Conservation (phyloP, 2,113 vertebrate genomes). For the Oceanodroma tethys region DNA sequence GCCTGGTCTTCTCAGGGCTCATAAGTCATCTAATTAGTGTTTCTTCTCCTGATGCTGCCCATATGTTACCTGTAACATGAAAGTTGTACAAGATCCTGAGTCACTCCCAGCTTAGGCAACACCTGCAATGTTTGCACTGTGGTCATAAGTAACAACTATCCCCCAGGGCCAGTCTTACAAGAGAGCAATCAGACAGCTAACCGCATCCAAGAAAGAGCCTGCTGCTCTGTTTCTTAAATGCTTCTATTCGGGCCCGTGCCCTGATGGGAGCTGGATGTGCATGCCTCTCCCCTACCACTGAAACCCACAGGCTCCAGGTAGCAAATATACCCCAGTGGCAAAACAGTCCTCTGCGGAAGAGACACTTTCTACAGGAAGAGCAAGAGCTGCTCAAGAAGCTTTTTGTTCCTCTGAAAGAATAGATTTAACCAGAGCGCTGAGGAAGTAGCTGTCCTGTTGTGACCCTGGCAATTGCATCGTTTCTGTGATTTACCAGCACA, state of each 20-base stretch:
- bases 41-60: not conserved
- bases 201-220: not conserved
- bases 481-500: not conserved
- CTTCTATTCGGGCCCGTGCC: not conserved
- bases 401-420: not conserved
- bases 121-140: not conserved
- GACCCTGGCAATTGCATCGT: not conserved
- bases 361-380: not conserved
- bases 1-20: not conserved
- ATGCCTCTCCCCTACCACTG: fast-evolving
- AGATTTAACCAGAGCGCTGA: not conserved
- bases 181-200: not conserved
- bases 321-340: not conserved
- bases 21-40: not conserved
- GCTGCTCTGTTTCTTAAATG: not conserved
- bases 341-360: not conserved
- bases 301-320: not conserved
- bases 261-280: not conserved
- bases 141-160: not conserved
- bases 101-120: not conserved
- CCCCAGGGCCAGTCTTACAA: not conserved
- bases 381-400: not conserved
- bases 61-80: not conserved
- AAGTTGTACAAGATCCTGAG: not conserved
- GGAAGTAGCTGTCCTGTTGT: not conserved